Percentiles rank a stretch among this genome's conserved stretches.
Conservation (phyloP, 2,888 invertebrate species). For the Apomyelois bistriatella region DNA sequence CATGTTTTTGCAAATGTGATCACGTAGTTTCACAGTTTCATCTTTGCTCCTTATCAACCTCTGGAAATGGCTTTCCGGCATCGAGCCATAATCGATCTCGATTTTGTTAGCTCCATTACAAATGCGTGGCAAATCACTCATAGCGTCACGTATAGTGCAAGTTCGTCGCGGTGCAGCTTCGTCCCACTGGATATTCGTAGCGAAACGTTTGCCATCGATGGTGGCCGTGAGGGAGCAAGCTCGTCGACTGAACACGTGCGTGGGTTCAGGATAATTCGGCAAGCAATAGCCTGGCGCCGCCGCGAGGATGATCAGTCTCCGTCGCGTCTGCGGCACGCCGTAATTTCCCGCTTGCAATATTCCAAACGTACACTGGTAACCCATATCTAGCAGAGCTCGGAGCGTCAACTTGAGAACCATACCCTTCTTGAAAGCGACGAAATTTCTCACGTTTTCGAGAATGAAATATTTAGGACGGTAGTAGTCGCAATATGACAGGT, state of each 20-base stretch:
- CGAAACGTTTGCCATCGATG: conserved; percentile 70
- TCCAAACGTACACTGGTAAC: conserved; percentile 92
- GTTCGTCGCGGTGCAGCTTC: conserved; percentile 88
- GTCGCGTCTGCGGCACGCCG: conserved; percentile 90
- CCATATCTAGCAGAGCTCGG: conserved; percentile 88
- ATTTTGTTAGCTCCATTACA: conserved; percentile 84
- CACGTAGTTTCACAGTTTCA: conserved; percentile 79
- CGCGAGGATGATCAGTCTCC: conserved; percentile 88
- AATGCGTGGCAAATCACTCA: conserved; percentile 89
- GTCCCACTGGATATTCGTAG: conserved; percentile 80
- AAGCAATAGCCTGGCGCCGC: conserved; percentile 88
- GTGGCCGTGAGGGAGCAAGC: conserved; percentile 80
- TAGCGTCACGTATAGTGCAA: conserved; percentile 89
- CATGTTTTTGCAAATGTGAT: conserved; percentile 93
- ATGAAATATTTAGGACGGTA: conserved; percentile 91
- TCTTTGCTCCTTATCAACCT: conserved; percentile 82
- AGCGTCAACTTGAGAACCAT: conserved; percentile 90
- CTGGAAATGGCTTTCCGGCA: conserved; percentile 88
- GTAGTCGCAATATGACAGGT: conserved; percentile 91
- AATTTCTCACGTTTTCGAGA: conserved; percentile 92
- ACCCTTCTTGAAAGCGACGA: conserved; percentile 89
- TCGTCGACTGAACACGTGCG: conserved; percentile 86
- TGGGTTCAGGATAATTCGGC: conserved; percentile 89
- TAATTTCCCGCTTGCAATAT: conserved; percentile 93
- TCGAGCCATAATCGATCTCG: conserved; percentile 85